Conservation (phyloP, 2,797 vertebrate species). For the Betta splendens region DNA sequence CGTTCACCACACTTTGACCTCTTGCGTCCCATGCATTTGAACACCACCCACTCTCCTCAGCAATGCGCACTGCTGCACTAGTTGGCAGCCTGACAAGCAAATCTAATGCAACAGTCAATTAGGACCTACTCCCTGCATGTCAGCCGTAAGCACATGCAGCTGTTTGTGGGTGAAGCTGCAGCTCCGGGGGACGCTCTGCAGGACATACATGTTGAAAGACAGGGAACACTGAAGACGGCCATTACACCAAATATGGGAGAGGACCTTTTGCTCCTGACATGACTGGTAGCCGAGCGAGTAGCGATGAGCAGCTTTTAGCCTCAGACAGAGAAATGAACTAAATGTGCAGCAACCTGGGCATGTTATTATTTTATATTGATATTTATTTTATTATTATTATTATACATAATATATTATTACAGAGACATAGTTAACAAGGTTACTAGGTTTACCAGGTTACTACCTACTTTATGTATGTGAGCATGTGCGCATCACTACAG, state of each 20-base stretch:
- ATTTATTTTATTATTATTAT: too few relatives aligned
- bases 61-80: constrained; percentile 3
- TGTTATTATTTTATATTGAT: too few relatives aligned
- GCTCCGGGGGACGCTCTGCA: constrained; percentile 40
- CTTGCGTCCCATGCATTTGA: not conserved
- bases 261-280: constrained; percentile 24
- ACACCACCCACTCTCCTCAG: constrained; percentile 6
- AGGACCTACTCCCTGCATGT: constrained; percentile 54
- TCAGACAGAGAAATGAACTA: too few relatives aligned
- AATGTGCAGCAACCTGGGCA: too few relatives aligned
- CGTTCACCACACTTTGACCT: not conserved
- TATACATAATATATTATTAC: too few relatives aligned
- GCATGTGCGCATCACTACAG: too few relatives aligned
- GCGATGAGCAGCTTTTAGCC: too few relatives aligned
- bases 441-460: too few relatives aligned
- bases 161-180: constrained; percentile 53
- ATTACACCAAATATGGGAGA: constrained; percentile 40
- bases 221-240: constrained; percentile 36
- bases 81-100: constrained; percentile 55
- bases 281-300: constrained; percentile 4
- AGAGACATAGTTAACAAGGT: too few relatives aligned
- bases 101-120: constrained; percentile 68
- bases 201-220: constrained; percentile 56
- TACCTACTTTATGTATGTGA: too few relatives aligned
- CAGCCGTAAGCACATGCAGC: constrained; percentile 61